Base-by-base conservation (phyloP, 2,797 vertebrate species). In the Odontamblyopus lacepedii region DNA sequence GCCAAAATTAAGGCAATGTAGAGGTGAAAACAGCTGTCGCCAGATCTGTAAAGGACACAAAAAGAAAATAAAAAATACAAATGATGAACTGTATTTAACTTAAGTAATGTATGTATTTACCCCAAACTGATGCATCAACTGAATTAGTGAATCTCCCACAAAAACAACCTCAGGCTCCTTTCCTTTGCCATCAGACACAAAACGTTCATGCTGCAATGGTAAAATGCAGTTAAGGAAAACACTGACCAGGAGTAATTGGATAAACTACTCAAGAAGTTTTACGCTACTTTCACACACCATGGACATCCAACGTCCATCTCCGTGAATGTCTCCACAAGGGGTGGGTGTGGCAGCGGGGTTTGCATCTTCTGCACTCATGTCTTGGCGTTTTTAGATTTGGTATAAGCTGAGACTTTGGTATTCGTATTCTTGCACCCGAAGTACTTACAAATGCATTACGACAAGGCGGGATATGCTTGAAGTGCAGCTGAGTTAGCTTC, bases 161-260 rank as follows among this genome's bases (percentile, higher is more conserved):
- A 98, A 98, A 61, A 98, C 92, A 6, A 98, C 95, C 75, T 98
- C 96, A 0, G 96, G 96, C 78, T 98, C 96, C 85, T 97, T 98
- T 80, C 96, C 96, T 88, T 97, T 98, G 86, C 95, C 96, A 88
- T 96, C 95, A 0, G 94, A 93, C 71, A 98, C 95, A 74, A 96
- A 97, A 57, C 95, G 95, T 80, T 96, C 94, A 89, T 98, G 96
- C 96, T 98, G 70, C 3, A 81, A 57, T 41, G 13, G 71, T 26
- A 66, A 74, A 73, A 74, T 32, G 0, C 23, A 66, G 18, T 30
- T 41, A 53, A 1, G 41, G 44, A 50, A 48, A 67, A 68, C 19
- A 55, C 1, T 32, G 30, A 29, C 9, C 9, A 57, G 7, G 38
- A n/a, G 32, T 16, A 56, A 57, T 9, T 18, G 44, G 2, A 6